Conservation (phyloP, 30 jellyfish, hydroid and myxozoan species). For the Hydractinia echinata region DNA sequence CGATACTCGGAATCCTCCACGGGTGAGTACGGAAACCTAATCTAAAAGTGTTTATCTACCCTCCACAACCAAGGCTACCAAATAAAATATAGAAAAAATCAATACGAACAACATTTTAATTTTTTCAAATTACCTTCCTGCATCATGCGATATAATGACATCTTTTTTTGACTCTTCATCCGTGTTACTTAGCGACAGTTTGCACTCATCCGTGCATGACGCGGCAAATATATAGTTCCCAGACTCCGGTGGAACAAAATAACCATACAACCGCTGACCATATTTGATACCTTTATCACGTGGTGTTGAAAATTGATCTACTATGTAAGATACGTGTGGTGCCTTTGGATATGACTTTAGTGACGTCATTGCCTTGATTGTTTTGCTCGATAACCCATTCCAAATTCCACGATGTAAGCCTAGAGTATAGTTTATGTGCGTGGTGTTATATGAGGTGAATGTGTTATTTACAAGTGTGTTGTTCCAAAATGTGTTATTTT, state of each 20-base stretch:
- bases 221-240: constrained; percentile 93
- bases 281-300: constrained; percentile 62
- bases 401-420: constrained; percentile 79
- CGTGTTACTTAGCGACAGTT: constrained; percentile 59
- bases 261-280: constrained; percentile 86
- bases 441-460: not conserved
- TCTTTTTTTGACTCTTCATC: constrained; percentile 77
- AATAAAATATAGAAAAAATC: not conserved
- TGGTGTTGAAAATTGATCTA: constrained; percentile 85
- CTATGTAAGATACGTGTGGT: constrained; percentile 44
- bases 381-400: constrained; percentile 54
- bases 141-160: constrained; percentile 53
- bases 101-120: not conserved
- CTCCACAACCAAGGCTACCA: not conserved
- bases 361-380: constrained; percentile 52
- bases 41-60: not conserved
- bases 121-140: constrained; percentile 48
- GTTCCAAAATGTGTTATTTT: no score
- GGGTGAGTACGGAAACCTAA: no score
- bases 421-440: constrained; percentile 21
- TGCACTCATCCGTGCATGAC: constrained; percentile 91
- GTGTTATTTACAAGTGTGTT: no score
- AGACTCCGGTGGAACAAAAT: constrained; percentile 76
- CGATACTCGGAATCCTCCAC: no score
- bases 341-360: constrained; percentile 51